Percentiles rank a stretch among this genome's conserved stretches.
phyloP scores from a whole-genome alignment of 2,797 vertebrate species.

The Okamejei kenojei region DNA sequence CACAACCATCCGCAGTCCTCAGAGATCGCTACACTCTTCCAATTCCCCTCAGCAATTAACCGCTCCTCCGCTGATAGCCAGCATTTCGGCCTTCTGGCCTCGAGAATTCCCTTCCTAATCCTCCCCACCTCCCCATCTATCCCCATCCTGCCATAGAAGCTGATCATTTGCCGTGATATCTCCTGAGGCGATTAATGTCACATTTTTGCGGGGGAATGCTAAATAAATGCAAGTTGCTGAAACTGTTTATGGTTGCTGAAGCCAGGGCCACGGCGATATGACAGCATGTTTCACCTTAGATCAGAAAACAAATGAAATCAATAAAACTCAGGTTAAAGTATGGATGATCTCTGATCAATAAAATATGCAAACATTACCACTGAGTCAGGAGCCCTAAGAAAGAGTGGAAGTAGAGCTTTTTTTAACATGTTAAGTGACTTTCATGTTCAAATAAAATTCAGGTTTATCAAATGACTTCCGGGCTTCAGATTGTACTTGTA shows the following conservation, averaged over 20 bases:
- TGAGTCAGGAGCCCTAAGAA: background rate
- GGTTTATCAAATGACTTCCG: constrained; percentile 4
- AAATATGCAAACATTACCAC: constrained; percentile 20
- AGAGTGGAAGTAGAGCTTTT: background rate
- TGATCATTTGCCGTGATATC: background rate
- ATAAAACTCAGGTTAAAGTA: constrained; percentile 13
- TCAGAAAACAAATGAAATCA: constrained; percentile 8
- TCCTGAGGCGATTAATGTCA: background rate
- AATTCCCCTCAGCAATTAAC: background rate
- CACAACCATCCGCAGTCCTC: background rate
- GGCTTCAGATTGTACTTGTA: constrained; percentile 26
- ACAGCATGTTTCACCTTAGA: background rate
- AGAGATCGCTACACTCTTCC: background rate
- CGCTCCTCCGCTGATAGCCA: background rate
- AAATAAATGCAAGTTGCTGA: background rate
- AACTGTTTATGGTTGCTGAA: background rate
- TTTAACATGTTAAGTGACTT: constrained; percentile 24
- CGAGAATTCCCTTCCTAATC: background rate
- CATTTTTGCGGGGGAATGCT: background rate
- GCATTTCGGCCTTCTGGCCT: background rate
- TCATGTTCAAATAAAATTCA: constrained; percentile 1
- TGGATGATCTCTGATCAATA: background rate
- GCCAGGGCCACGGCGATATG: background rate
- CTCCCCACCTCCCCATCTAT: background rate
- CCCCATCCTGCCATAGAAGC: background rate